Conservation (phyloP, 2,888 invertebrate species). For the Cabera pusaria region DNA sequence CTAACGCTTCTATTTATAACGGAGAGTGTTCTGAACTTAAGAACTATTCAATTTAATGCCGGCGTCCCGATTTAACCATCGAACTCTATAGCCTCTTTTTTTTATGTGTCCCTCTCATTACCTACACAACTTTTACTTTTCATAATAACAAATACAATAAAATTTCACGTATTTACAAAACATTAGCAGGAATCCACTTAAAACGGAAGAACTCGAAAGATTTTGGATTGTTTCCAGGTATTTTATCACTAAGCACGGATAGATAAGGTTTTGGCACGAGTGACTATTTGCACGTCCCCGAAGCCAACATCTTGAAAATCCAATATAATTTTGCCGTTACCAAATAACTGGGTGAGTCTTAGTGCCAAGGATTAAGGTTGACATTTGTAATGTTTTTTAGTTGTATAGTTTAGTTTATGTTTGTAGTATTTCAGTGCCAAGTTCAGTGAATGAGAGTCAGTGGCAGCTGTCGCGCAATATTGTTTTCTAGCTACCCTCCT, state of each 20-base stretch:
- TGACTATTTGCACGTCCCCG: slow-evolving; percentile 39
- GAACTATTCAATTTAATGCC: too few relatives aligned
- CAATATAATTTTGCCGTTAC: slow-evolving; percentile 23
- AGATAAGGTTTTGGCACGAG: slow-evolving; percentile 54
- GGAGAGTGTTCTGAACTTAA: too few relatives aligned
- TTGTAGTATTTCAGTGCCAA: slow-evolving; percentile 38
- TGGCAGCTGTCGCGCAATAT: slow-evolving; percentile 38
- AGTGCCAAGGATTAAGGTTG: slow-evolving; percentile 33
- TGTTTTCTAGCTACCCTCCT: slow-evolving; percentile 14
- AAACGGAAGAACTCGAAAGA: slow-evolving; percentile 38
- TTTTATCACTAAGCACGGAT: slow-evolving; percentile 52
- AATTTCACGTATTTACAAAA: slow-evolving; percentile 4
- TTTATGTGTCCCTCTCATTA: too few relatives aligned
- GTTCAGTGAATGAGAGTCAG: slow-evolving; percentile 39
- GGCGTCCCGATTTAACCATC: too few relatives aligned
- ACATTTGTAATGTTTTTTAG: slow-evolving; percentile 16
- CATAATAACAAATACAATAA: too few relatives aligned
- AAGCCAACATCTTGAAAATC: slow-evolving; percentile 41
- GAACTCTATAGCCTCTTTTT: too few relatives aligned
- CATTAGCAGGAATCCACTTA: slow-evolving; percentile 30
- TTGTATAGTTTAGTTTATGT: not conserved
- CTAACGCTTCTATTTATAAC: too few relatives aligned
- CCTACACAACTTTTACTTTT: too few relatives aligned
- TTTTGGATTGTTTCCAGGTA: slow-evolving; percentile 54
- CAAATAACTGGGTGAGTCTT: slow-evolving; percentile 30